A percentile compares a stretch with the other conserved stretches of the same genome.
These are phyloP conservation scores for Daubentonia madagascariensis DNA, from an alignment of 2,113 vertebrate species.

Conservation along the genomic window DNA sequence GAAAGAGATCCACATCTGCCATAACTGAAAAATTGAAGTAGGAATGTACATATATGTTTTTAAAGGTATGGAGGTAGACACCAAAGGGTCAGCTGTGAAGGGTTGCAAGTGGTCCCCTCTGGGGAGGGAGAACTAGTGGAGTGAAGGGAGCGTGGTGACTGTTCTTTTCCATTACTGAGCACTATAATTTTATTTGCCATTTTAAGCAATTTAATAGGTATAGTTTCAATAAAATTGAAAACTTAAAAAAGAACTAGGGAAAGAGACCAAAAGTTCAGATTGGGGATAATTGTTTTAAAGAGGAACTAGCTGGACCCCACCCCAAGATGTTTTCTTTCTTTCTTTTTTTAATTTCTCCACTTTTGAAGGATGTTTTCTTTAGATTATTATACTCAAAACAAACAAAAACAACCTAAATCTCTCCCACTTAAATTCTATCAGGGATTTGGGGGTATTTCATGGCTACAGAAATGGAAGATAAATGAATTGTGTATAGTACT, in stretches of 20 bases:
- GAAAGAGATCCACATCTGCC: neutral
- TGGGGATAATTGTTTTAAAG: constrained; percentile 5
- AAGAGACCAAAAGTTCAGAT: constrained; percentile 21
- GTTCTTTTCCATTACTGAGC: neutral
- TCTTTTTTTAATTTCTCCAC: too few species aligned
- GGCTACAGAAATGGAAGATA: neutral
- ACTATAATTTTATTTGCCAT: neutral
- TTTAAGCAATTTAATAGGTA: neutral
- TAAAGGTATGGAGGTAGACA: neutral
- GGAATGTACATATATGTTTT: neutral
- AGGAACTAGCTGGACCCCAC: neutral
- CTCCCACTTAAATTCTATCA: neutral
- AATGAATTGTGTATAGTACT: neutral
- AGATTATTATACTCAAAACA: neutral
- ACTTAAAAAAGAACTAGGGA: neutral
- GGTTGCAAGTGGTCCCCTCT: neutral
- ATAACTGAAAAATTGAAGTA: neutral
- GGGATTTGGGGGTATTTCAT: neutral
- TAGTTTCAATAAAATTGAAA: neutral
- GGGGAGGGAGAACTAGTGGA: neutral
- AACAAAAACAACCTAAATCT: neutral
- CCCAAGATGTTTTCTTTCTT: neutral
- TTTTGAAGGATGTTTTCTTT: neutral
- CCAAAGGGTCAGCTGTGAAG: neutral
- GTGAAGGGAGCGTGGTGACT: neutral